These are phyloP conservation scores for Tragelaphus strepsiceros DNA, from an alignment of 2,113 vertebrate genomes.

Conservation along the genomic window DNA sequence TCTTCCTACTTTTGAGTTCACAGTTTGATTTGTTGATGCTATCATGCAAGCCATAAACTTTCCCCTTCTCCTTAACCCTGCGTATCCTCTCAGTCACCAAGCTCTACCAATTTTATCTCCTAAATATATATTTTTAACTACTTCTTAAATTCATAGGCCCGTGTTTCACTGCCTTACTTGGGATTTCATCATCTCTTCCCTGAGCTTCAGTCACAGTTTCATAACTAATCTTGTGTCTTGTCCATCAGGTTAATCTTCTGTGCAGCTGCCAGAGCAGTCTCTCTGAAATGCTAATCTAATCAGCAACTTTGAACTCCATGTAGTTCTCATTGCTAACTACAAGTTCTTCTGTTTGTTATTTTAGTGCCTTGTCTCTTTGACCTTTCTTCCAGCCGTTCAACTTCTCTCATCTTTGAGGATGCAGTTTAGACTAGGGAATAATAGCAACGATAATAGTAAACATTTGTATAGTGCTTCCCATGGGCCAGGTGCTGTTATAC, in stretches of 20 bases:
- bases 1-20: not conserved
- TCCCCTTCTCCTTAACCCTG: not conserved
- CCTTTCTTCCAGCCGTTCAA: not conserved
- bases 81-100: not conserved
- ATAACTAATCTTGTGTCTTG: not conserved
- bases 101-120: not conserved
- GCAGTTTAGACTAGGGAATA: not conserved
- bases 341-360: not conserved
- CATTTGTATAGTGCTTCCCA: not conserved
- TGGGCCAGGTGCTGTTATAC: not conserved
- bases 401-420: not conserved
- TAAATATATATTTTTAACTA: not conserved
- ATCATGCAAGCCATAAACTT: not conserved
- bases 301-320: not conserved
- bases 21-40: not conserved
- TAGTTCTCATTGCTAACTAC: not conserved
- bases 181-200: conserved; percentile 5
- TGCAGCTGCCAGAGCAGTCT: not conserved
- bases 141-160: not conserved
- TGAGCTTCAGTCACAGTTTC: not conserved
- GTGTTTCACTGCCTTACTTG: not conserved
- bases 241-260: not conserved
- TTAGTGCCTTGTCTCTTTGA: not conserved
- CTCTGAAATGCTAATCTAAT: conserved; percentile 12
- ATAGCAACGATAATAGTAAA: not conserved